Conservation (phyloP, 2,888 invertebrate genomes). For the Melanophora roralis region DNA sequence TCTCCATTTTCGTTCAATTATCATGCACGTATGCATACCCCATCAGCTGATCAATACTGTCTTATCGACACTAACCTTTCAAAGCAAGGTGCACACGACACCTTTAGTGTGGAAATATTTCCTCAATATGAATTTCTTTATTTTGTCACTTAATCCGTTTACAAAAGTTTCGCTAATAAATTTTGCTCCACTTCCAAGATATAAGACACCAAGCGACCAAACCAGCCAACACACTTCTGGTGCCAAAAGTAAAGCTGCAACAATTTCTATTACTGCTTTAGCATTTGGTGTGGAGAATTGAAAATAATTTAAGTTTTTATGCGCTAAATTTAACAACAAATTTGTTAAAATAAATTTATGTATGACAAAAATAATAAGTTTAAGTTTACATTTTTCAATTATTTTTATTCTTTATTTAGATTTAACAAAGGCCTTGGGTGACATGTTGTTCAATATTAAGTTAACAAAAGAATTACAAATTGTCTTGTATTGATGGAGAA, state of each 20-base stretch:
- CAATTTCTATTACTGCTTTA: not conserved
- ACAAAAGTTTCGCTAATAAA: conserved; percentile 33
- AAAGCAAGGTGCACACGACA: too few relatives aligned
- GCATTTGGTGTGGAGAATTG: not conserved
- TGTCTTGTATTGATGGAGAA: not conserved
- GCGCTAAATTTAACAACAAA: not conserved
- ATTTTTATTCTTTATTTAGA: too few relatives aligned
- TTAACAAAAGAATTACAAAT: conserved; percentile 55
- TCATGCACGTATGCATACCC: too few relatives aligned
- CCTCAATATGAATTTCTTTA: conserved; percentile 6
- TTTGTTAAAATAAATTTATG: conserved; percentile 34
- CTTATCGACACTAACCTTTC: too few relatives aligned
- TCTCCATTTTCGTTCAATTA: too few relatives aligned
- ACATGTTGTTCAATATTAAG: conserved; percentile 52
- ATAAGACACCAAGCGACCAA: not conserved
- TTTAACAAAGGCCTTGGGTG: conserved; percentile 8
- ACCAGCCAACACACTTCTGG: not conserved
- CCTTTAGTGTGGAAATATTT: not conserved
- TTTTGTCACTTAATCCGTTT: conserved; percentile 34
- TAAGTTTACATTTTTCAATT: not conserved
- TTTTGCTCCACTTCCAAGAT: conserved; percentile 37
- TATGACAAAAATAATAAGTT: conserved; percentile 23
- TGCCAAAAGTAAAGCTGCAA: not conserved
- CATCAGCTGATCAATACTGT: too few relatives aligned
- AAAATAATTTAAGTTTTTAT: conserved; percentile 1